Percentiles rank a stretch among this genome's conserved stretches.
Evolutionary conservation across 23 tunicate species (phyloP).

Genomic region (Oikopleura dioica): DNA sequence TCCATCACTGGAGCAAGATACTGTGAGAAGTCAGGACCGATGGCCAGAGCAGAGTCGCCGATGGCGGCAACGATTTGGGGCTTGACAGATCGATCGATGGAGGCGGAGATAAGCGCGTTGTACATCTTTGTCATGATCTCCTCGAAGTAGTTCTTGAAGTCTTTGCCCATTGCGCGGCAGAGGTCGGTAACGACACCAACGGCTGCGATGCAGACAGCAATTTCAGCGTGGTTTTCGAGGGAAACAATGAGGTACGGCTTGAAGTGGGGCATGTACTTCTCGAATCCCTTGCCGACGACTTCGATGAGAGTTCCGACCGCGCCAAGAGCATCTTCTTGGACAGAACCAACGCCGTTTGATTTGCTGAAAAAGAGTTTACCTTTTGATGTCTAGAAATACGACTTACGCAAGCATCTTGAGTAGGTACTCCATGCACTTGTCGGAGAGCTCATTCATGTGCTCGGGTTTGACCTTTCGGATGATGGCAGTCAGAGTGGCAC

Average conservation of each 20-base stretch:
- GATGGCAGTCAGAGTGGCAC: constrained; percentile 83
- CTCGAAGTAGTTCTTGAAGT: constrained; percentile 42
- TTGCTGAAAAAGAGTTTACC: neutral
- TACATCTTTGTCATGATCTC: constrained; percentile 43
- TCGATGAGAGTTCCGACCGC: constrained; percentile 79
- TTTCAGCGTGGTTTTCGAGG: constrained; percentile 44
- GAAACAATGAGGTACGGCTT: constrained; percentile 40
- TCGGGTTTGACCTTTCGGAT: constrained; percentile 49
- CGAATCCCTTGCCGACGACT: constrained; percentile 51
- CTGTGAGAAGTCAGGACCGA: constrained; percentile 49
- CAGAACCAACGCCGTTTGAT: constrained; percentile 33
- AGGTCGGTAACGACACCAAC: constrained; percentile 92
- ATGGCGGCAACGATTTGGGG: constrained; percentile 87
- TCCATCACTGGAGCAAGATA: constrained; percentile 45
- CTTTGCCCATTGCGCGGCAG: constrained; percentile 51
- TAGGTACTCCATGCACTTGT: constrained; percentile 57
- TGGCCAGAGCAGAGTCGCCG: constrained; percentile 67
- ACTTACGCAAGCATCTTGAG: constrained; percentile 48
- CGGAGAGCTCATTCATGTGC: constrained; percentile 51
- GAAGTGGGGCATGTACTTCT: constrained; percentile 45
- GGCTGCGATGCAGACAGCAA: constrained; percentile 85
- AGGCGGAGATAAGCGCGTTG: constrained; percentile 39
- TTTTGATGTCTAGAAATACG: neutral
- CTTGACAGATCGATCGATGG: constrained; percentile 64
- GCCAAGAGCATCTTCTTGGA: constrained; percentile 73